Percentiles rank a stretch among this genome's conserved stretches.
phyloP scores from a whole-genome alignment of 1,140 invertebrate genomes.

The Lamellibrachia luymesi region DNA sequence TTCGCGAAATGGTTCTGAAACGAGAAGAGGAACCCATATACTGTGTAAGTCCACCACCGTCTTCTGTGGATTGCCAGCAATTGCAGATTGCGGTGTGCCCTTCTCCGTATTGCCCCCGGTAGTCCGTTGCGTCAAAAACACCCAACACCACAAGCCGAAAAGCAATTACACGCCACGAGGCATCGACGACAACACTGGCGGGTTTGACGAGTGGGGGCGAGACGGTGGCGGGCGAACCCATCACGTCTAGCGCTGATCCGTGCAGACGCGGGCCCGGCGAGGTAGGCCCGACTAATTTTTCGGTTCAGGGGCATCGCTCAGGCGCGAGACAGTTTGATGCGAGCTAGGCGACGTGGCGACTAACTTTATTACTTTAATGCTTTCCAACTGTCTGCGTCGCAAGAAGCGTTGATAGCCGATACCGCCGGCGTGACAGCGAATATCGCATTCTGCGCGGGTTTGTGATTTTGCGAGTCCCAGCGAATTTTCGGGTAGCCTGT shows the following conservation, averaged over 20 bases:
- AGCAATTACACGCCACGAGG: background rate
- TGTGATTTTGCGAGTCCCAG: background rate
- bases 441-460: background rate
- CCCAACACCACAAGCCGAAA: slow-evolving; percentile 3
- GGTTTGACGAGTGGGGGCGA: background rate
- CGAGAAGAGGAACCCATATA: no score
- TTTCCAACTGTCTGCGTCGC: background rate
- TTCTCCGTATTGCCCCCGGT: background rate
- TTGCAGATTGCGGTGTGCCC: background rate
- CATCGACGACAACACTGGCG: background rate
- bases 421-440: background rate
- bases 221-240: background rate
- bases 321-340: background rate
- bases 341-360: background rate
- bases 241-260: background rate
- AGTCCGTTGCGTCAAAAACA: background rate
- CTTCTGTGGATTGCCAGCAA: no score
- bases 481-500: background rate
- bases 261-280: background rate
- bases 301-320: background rate
- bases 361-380: background rate
- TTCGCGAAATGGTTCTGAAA: no score
- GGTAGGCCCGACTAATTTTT: background rate
- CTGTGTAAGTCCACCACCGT: no score
- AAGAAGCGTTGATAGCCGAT: background rate